phyloP scores from a whole-genome alignment of 2,888 invertebrate species.

The Conomelus anceps region DNA sequence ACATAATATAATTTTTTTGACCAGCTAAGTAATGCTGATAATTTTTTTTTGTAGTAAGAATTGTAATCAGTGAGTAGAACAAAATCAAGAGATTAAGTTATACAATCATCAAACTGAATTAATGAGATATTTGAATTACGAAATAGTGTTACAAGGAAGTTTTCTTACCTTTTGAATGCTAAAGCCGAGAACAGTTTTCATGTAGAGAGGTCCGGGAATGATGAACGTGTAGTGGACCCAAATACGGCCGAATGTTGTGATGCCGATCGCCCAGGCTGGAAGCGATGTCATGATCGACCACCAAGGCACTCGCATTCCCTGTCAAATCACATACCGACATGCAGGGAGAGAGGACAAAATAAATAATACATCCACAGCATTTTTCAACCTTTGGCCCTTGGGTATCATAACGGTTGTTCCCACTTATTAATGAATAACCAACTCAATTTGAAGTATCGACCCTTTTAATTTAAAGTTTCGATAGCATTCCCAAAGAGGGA shows the following conservation, averaged over 20 bases:
- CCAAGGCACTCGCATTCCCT: conserved; percentile 56
- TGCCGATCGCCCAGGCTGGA: conserved; percentile 63
- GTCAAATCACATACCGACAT: conserved; percentile 20
- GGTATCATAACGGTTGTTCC: no score
- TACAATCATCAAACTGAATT: not conserved
- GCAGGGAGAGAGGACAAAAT: conserved; percentile 14
- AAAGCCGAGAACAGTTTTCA: conserved; percentile 61
- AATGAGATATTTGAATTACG: not conserved
- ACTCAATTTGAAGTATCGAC: no score
- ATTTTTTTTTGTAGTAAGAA: no score
- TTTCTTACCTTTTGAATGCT: conserved; percentile 54
- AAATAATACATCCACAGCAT: not conserved
- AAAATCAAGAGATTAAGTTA: not conserved
- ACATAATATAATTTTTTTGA: no score
- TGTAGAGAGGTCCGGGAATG: conserved; percentile 61
- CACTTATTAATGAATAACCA: no score
- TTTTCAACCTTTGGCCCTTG: not conserved
- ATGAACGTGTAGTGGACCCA: conserved; percentile 69
- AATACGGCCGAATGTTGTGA: conserved; percentile 67
- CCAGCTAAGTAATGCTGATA: no score
- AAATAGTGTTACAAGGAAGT: not conserved
- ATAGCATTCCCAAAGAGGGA: no score
- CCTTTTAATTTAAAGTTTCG: no score
- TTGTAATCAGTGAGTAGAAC: no score
- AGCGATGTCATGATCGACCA: conserved; percentile 54